Conservation (phyloP, 2,888 invertebrate genomes). For the Galerucella calmariensis region DNA sequence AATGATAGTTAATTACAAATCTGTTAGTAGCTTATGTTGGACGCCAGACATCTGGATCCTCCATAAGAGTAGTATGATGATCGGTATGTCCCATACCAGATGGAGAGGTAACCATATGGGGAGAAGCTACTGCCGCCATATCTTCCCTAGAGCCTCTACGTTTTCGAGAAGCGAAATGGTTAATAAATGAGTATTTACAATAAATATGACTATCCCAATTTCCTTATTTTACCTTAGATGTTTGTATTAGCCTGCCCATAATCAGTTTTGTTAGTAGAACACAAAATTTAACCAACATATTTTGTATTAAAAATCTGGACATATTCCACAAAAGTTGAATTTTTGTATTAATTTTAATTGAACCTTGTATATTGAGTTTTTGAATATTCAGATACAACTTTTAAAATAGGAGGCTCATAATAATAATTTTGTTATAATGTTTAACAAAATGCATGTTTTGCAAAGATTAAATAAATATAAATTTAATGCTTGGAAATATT, state of each 20-base stretch:
- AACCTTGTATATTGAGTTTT: no score
- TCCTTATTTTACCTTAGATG: neutral
- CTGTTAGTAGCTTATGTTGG: conserved; percentile 76
- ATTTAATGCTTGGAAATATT: no score
- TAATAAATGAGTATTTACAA: conserved; percentile 12
- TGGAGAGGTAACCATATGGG: conserved; percentile 71
- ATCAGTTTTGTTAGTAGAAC: neutral
- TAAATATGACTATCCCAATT: neutral
- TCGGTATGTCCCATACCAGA: conserved; percentile 68
- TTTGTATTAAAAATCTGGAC: neutral
- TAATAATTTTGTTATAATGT: no score
- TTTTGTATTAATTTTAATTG: no score
- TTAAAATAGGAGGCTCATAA: no score
- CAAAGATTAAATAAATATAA: no score
- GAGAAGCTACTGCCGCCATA: conserved; percentile 84
- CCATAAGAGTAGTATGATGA: conserved; percentile 87
- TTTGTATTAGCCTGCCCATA: neutral
- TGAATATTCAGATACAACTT: no score
- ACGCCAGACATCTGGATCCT: conserved; percentile 93
- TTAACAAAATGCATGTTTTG: no score
- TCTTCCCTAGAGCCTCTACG: conserved; percentile 84
- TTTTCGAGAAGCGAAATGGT: neutral
- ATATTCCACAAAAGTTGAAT: neutral
- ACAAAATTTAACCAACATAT: neutral
- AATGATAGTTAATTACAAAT: conserved; percentile 46